phyloP scores from a whole-genome alignment of 2,797 vertebrate genomes.

The Oreochromis mossambicus region DNA sequence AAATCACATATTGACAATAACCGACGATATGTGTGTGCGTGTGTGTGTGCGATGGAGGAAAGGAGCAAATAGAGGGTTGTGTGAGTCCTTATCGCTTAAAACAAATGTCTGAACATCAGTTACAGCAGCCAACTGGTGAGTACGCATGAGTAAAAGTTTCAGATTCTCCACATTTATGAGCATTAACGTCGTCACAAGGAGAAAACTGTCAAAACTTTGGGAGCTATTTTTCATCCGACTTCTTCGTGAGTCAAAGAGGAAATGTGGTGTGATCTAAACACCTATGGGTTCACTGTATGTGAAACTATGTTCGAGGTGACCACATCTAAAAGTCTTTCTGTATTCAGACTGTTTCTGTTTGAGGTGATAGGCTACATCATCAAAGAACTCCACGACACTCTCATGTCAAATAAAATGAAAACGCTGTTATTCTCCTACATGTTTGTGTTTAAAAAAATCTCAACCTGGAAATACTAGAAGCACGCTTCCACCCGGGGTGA shows the following conservation, averaged over 20 bases:
- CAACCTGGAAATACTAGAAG: background rate
- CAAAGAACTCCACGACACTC: fast-evolving
- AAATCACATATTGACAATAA: slow-evolving; percentile 14
- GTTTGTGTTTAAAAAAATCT: background rate
- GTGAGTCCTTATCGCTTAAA: background rate
- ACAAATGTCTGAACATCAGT: background rate
- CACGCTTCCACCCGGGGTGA: background rate
- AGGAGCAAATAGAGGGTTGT: background rate
- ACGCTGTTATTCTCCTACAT: background rate
- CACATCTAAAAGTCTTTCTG: background rate
- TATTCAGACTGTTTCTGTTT: background rate
- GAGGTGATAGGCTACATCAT: background rate
- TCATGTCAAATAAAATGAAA: background rate
- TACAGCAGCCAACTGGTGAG: background rate
- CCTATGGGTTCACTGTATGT: background rate
- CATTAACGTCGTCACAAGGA: background rate
- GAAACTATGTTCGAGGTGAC: background rate
- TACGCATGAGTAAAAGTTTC: background rate
- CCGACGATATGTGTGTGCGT: background rate
- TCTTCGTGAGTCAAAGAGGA: fast-evolving
- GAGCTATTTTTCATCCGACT: background rate
- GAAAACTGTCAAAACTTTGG: background rate
- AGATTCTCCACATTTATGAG: background rate
- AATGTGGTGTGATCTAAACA: background rate
- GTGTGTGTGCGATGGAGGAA: background rate